Conservation (phyloP, 2,888 invertebrate genomes). For the Kuschelorhynchus macadamiae region DNA sequence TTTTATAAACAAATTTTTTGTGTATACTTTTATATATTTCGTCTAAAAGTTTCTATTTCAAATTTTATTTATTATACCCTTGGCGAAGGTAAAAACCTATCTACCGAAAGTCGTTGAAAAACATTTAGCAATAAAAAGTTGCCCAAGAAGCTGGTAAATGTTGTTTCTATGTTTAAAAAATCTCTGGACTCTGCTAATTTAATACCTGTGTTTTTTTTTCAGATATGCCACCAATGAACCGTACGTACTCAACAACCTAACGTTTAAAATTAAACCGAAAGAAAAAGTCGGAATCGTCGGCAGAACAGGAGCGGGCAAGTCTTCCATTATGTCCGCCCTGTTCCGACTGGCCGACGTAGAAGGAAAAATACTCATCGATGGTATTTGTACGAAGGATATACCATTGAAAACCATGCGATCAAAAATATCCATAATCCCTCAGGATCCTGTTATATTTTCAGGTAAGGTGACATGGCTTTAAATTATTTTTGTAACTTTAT, state of each 20-base stretch:
- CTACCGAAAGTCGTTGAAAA: too few relatives aligned
- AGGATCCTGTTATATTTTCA: constrained; percentile 81
- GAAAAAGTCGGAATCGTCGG: constrained; percentile 88
- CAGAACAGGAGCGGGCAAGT: constrained; percentile 86
- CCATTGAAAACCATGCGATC: constrained; percentile 71
- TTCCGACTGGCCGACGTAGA: constrained; percentile 75
- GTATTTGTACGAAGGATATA: constrained; percentile 71
- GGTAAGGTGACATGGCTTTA: too few relatives aligned
- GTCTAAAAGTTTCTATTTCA: too few relatives aligned
- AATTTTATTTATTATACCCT: too few relatives aligned
- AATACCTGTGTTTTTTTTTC: constrained; percentile 16
- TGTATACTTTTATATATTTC: too few relatives aligned
- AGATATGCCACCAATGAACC: constrained; percentile 79
- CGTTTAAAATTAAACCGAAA: constrained; percentile 77
- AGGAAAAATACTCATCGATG: constrained; percentile 76
- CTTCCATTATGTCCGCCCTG: constrained; percentile 78
- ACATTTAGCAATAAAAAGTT: too few relatives aligned
- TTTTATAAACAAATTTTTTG: too few relatives aligned
- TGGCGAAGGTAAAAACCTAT: too few relatives aligned
- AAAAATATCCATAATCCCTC: constrained; percentile 73
- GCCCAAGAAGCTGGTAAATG: too few relatives aligned
- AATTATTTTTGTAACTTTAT: too few relatives aligned
- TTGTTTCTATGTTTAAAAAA: too few relatives aligned
- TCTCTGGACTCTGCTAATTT: too few relatives aligned
- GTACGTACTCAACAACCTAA: constrained; percentile 81